phyloP scores from a whole-genome alignment of 2,797 vertebrate genomes.

The Eptatretus atami region DNA sequence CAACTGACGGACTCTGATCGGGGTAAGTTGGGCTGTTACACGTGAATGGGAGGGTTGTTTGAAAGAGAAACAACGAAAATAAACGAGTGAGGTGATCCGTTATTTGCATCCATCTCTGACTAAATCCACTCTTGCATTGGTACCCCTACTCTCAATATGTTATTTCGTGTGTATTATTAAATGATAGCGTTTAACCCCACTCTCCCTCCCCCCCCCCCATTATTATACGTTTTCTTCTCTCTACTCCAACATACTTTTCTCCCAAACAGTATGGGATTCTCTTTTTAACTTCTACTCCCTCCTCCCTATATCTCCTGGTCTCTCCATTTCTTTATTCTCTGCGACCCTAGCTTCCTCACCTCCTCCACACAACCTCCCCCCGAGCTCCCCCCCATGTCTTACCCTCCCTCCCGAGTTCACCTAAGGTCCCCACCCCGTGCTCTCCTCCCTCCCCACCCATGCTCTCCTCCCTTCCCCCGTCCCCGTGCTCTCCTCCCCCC shows the following conservation, averaged over 20 bases:
- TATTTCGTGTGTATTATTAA: too few relatives aligned
- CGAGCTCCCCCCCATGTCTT: neutral
- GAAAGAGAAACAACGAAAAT: neutral
- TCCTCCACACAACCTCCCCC: neutral
- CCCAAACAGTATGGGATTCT: too few relatives aligned
- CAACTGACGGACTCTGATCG: constrained; percentile 75
- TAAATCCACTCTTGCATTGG: neutral
- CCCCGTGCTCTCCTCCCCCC: too few relatives aligned
- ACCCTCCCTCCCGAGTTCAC: neutral
- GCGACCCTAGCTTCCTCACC: neutral
- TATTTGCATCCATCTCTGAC: neutral
- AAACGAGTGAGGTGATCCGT: neutral
- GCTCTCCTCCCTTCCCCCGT: neutral
- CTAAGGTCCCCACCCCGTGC: too few relatives aligned
- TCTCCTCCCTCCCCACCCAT: neutral
- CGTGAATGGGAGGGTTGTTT: neutral
- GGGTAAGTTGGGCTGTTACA: constrained; percentile 19
- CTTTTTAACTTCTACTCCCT: too few relatives aligned
- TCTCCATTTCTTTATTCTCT: neutral
- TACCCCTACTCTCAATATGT: too few relatives aligned
- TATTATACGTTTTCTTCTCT: too few relatives aligned
- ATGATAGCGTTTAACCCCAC: too few relatives aligned
- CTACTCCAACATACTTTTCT: too few relatives aligned
- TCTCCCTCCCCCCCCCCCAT: too few relatives aligned
- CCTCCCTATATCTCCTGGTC: too few relatives aligned